Percentiles rank a stretch among this genome's conserved stretches.
Conservation (phyloP, 2,888 invertebrate genomes). For the Actias luna region DNA sequence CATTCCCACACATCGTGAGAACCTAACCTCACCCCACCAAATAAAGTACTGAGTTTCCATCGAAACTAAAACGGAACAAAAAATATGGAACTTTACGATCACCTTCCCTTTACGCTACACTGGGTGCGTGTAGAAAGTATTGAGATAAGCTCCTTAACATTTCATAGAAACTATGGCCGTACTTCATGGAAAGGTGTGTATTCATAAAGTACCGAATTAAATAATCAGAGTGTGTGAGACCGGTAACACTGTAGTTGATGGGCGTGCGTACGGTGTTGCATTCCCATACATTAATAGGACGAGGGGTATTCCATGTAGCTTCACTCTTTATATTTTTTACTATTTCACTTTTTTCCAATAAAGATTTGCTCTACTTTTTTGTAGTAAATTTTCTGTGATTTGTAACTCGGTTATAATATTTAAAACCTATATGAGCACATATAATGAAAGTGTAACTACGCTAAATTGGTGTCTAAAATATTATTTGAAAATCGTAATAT, state of each 20-base stretch:
- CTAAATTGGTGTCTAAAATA: no score
- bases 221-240: conserved; percentile 26
- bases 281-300: conserved; percentile 73
- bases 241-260: conserved; percentile 51
- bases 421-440: no score
- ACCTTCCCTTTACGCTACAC: conserved; percentile 45
- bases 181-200: conserved; percentile 54
- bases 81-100: conserved; percentile 42
- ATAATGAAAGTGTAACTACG: no score
- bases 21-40: conserved; percentile 53
- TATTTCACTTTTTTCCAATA: not conserved
- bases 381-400: not conserved
- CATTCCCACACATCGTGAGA: conserved; percentile 80
- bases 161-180: conserved; percentile 36
- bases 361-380: not conserved
- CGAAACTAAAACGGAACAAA: conserved; percentile 39
- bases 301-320: conserved; percentile 63
- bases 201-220: conserved; percentile 52
- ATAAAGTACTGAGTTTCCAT: conserved; percentile 60
- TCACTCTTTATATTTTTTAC: conserved; percentile 41
- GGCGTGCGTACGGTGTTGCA: conserved; percentile 54
- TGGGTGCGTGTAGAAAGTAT: conserved; percentile 42
- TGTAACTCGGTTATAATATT: no score
- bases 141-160: conserved; percentile 36
- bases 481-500: no score